A percentile compares a stretch with the other conserved stretches of the same genome.
Conservation (phyloP, 1,140 invertebrate species). For the Goniozus legneri region DNA sequence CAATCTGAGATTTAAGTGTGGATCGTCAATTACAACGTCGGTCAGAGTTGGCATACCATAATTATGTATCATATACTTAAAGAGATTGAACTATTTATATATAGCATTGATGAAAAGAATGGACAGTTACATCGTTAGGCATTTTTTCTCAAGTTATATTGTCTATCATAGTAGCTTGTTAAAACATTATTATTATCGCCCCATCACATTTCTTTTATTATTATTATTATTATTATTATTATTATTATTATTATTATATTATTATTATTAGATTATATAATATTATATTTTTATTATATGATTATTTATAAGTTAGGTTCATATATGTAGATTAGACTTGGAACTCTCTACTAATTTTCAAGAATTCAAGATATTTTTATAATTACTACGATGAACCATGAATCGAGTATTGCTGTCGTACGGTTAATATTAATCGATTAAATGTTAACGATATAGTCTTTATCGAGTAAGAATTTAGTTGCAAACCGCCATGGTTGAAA, state of each 20-base stretch:
- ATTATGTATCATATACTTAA: slow-evolving; percentile 18
- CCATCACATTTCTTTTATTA: no score
- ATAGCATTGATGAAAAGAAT: slow-evolving; percentile 23
- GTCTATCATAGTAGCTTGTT: slow-evolving; percentile 23
- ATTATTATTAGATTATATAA: slow-evolving; percentile 19
- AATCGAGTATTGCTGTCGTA: slow-evolving; percentile 51
- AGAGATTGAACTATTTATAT: slow-evolving; percentile 19
- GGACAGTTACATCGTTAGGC: slow-evolving; percentile 43
- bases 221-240: slow-evolving; percentile 23
- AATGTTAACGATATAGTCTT: slow-evolving; percentile 30
- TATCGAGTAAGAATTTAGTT: slow-evolving; percentile 34
- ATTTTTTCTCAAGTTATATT: slow-evolving; percentile 37
- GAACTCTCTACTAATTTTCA: slow-evolving; percentile 51
- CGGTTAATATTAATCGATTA: slow-evolving; percentile 39
- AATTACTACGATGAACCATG: slow-evolving; percentile 41
- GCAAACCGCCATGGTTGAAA: slow-evolving; percentile 34
- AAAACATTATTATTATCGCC: slow-evolving; percentile 10
- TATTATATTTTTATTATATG: no score
- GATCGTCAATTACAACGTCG: no score
- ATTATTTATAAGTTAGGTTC: no score
- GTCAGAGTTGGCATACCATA: slow-evolving; percentile 14
- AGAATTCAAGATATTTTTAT: slow-evolving; percentile 52
- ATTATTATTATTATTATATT: slow-evolving; percentile 24
- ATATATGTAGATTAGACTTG: slow-evolving; percentile 24
- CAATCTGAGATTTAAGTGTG: no score